Evolutionary conservation across 2,888 invertebrate species (phyloP).

Genomic region (Lottia scabra): DNA sequence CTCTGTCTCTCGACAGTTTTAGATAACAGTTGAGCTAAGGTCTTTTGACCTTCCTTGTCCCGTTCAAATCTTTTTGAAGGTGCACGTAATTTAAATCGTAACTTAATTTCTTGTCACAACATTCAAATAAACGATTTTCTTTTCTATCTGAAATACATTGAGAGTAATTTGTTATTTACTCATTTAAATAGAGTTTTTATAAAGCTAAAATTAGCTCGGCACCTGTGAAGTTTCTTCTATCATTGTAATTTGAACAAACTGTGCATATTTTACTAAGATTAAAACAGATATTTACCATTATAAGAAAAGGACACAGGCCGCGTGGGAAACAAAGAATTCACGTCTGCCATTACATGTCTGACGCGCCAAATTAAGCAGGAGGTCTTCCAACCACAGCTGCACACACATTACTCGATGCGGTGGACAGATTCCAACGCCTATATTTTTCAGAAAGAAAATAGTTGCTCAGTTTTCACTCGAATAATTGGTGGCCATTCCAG

Average conservation of each 20-base stretch:
- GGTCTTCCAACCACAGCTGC: neutral
- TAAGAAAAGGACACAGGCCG: neutral
- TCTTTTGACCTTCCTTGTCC: no score
- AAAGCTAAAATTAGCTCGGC: neutral
- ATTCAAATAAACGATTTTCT: no score
- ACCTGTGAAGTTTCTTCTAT: constrained; percentile 1
- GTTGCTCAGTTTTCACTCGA: neutral
- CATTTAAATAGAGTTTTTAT: neutral
- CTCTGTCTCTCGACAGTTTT: no score
- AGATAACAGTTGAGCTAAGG: no score
- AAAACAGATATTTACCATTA: neutral
- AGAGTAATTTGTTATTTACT: no score
- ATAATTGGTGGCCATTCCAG: neutral
- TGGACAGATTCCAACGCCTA: constrained; percentile 1
- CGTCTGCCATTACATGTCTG: neutral
- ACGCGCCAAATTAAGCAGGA: constrained; percentile 1
- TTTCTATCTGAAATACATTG: no score
- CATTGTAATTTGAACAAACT: constrained; percentile 1
- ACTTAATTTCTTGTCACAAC: no score
- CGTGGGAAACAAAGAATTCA: constrained; percentile 3
- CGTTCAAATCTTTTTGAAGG: no score
- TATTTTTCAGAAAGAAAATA: neutral
- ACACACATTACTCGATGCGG: neutral
- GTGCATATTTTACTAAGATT: neutral
- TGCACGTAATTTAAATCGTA: no score